These are phyloP conservation scores for Amblyraja radiata DNA, from an alignment of 2,797 vertebrate genomes.

Conservation along the genomic window DNA sequence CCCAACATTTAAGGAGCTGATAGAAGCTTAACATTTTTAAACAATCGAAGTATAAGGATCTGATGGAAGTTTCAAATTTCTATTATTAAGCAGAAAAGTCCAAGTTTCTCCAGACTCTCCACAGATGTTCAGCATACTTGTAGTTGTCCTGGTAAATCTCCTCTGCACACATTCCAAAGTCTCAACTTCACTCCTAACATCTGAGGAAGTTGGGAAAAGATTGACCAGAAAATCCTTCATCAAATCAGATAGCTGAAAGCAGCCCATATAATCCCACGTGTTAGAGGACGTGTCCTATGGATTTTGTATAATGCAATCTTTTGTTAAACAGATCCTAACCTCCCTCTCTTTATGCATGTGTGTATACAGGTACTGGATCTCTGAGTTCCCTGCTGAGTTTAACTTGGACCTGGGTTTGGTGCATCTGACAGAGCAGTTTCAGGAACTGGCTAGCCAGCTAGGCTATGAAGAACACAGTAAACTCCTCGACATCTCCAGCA, in stretches of 20 bases:
- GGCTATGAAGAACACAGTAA: constrained; percentile 79
- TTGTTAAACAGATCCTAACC: neutral
- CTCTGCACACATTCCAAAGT: neutral
- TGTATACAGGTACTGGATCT: constrained; percentile 78
- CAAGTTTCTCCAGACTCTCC: neutral
- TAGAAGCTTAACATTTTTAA: too few species aligned
- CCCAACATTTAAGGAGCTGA: neutral
- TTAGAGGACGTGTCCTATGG: neutral
- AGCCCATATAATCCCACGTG: too few species aligned
- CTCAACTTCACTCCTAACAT: neutral
- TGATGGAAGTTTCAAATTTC: neutral
- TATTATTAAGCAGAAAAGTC: neutral
- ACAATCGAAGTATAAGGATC: too few species aligned
- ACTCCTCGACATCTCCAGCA: constrained; percentile 92
- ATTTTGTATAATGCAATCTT: neutral
- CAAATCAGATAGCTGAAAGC: neutral
- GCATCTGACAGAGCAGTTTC: constrained; percentile 82
- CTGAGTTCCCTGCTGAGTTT: constrained; percentile 92
- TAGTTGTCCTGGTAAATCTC: neutral
- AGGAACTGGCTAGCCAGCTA: constrained; percentile 72
- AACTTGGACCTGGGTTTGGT: constrained; percentile 90
- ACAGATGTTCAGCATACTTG: too few species aligned
- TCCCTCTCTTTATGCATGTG: neutral
- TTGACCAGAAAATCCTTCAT: neutral
- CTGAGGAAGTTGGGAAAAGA: neutral